Conservation (phyloP, 2,797 vertebrate genomes). For the Cynodonichthys magdalenae region DNA sequence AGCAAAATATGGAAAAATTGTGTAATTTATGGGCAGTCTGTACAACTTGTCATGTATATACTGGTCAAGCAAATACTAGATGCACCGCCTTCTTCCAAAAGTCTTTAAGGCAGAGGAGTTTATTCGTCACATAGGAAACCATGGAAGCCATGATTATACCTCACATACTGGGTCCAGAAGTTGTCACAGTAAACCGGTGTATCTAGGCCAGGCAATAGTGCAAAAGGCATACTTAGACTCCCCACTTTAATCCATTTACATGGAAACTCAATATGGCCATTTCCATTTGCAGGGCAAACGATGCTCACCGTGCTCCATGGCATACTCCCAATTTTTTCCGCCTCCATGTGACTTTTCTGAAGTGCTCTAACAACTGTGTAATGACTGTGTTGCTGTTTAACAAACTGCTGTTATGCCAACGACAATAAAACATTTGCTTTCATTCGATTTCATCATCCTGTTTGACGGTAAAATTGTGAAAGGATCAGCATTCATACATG, state of each 20-base stretch:
- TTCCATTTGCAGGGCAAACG: slow-evolving; percentile 38
- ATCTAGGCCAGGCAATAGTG: slow-evolving; percentile 55
- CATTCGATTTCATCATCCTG: slow-evolving; percentile 65
- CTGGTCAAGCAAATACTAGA: slow-evolving; percentile 25
- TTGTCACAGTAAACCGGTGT: slow-evolving; percentile 29
- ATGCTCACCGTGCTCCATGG: slow-evolving; percentile 3
- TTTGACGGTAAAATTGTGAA: slow-evolving; percentile 38
- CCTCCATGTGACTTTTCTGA: slow-evolving; percentile 13
- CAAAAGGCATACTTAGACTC: slow-evolving; percentile 41
- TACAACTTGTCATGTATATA: slow-evolving; percentile 1
- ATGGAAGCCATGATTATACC: slow-evolving; percentile 37
- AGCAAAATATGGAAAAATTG: no score
- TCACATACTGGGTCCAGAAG: slow-evolving; percentile 35
- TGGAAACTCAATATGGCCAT: slow-evolving; percentile 49
- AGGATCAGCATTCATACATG: slow-evolving; percentile 45
- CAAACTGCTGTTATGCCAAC: slow-evolving; percentile 19
- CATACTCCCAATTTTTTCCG: slow-evolving; percentile 14
- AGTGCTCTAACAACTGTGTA: slow-evolving; percentile 31
- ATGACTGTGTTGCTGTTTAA: slow-evolving; percentile 38
- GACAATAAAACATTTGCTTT: slow-evolving; percentile 58
- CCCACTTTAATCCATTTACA: slow-evolving; percentile 66
- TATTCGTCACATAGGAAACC: slow-evolving; percentile 44
- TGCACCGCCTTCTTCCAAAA: slow-evolving; percentile 27
- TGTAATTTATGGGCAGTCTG: no score
- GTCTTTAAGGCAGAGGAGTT: slow-evolving; percentile 35